phyloP scores from a whole-genome alignment of 2,113 vertebrate species.

The Aythya baeri region DNA sequence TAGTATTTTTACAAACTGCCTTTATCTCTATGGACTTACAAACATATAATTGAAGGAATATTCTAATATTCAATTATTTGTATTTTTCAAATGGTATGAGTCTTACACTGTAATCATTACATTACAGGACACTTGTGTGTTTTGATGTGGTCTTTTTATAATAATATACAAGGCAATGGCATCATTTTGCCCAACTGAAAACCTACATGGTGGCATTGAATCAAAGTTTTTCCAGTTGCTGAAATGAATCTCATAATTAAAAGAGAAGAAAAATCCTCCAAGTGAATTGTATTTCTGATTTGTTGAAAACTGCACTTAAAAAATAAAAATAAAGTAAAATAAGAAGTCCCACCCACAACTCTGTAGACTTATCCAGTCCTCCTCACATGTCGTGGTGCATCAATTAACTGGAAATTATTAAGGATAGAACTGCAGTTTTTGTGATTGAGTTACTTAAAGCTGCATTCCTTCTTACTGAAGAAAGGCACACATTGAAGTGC shows the following conservation, averaged over 20 bases:
- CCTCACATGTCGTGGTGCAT: neutral
- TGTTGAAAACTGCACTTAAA: neutral
- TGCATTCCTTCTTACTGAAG: neutral
- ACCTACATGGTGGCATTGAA: neutral
- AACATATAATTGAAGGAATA: constrained; percentile 49
- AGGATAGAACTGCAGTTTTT: neutral
- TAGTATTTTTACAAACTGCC: constrained; percentile 1
- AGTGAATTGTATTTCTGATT: neutral
- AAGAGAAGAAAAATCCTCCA: neutral
- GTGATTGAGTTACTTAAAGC: neutral
- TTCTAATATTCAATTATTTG: constrained; percentile 65
- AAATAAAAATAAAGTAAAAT: neutral
- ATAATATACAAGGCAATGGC: constrained; percentile 35
- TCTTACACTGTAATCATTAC: constrained; percentile 44
- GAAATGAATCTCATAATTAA: neutral
- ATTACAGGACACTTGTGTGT: constrained; percentile 44
- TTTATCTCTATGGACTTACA: neutral
- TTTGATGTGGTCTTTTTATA: constrained; percentile 67
- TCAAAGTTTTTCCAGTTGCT: constrained; percentile 32
- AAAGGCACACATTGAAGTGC: neutral
- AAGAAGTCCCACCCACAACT: neutral
- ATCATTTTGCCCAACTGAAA: constrained; percentile 55
- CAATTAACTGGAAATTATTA: neutral
- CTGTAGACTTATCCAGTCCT: neutral
- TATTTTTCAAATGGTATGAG: constrained; percentile 33